Evolutionary conservation across 2,797 vertebrate genomes (phyloP).

Genomic region (Yasuhikotakia modesta): DNA sequence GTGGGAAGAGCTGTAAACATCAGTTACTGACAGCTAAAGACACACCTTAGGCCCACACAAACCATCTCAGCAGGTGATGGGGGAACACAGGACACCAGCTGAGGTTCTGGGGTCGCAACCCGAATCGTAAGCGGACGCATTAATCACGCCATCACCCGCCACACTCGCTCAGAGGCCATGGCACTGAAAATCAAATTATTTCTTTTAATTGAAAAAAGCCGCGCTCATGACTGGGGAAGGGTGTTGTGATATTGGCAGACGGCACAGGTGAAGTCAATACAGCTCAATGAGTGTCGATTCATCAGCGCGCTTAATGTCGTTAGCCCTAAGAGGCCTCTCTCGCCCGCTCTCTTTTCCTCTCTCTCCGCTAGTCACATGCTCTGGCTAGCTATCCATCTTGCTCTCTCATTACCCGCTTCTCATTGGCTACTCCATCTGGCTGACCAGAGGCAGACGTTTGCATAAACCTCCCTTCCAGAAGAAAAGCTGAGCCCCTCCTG

Average conservation of each 20-base stretch:
- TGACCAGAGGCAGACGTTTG: constrained; percentile 54
- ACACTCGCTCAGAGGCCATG: constrained; percentile 73
- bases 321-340: constrained; percentile 79
- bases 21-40: constrained; percentile 59
- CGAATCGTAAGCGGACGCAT: constrained; percentile 70
- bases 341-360: constrained; percentile 65
- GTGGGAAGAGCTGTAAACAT: constrained; percentile 57
- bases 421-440: constrained; percentile 51
- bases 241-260: constrained; percentile 62
- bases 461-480: constrained; percentile 65
- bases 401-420: constrained; percentile 65
- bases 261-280: constrained; percentile 76
- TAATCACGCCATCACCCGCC: constrained; percentile 74
- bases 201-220: constrained; percentile 62
- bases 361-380: constrained; percentile 63
- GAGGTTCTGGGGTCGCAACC: constrained; percentile 53
- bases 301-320: constrained; percentile 82
- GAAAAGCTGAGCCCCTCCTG: constrained; percentile 59
- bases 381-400: constrained; percentile 71
- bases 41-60: constrained; percentile 34
- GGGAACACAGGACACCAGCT: constrained; percentile 22
- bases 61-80: constrained; percentile 32
- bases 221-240: constrained; percentile 19
- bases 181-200: constrained; percentile 78
- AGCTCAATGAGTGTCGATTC: constrained; percentile 79